Conservation (phyloP, 2,888 invertebrate genomes). For the Ecliptopera silaceata region DNA sequence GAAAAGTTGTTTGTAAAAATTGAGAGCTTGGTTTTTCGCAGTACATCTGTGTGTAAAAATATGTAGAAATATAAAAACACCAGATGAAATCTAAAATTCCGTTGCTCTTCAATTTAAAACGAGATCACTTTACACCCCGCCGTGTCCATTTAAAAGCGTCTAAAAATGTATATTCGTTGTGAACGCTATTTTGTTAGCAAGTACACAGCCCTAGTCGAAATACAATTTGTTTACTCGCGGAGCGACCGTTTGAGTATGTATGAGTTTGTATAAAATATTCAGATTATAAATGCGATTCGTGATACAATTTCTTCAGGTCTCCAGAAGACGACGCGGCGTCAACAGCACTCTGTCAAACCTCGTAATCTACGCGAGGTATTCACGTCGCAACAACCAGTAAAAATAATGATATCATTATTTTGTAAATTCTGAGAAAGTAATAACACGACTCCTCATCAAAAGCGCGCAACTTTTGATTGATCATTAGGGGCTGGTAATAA, state of each 20-base stretch:
- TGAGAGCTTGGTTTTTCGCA: background rate
- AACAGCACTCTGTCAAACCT: constrained; percentile 40
- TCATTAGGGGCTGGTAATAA: constrained; percentile 30
- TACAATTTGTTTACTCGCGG: constrained; percentile 48
- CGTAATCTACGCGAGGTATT: constrained; percentile 35
- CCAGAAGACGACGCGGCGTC: constrained; percentile 36
- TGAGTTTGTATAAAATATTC: constrained; percentile 53
- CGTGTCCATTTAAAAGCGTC: constrained; percentile 15
- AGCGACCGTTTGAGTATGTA: constrained; percentile 46
- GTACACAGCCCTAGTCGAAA: constrained; percentile 40
- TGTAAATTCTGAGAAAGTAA: constrained; percentile 28
- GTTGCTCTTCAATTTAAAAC: constrained; percentile 20
- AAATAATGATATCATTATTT: constrained; percentile 36
- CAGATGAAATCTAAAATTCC: background rate
- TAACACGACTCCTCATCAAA: constrained; percentile 30
- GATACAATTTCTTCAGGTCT: constrained; percentile 41
- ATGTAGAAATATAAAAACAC: background rate
- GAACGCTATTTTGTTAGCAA: constrained; percentile 8
- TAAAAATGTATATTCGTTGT: constrained; percentile 7
- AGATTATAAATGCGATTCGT: constrained; percentile 50
- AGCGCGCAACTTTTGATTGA: constrained; percentile 30
- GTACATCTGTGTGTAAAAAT: background rate
- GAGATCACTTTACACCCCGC: constrained; percentile 15
- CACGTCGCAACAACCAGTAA: constrained; percentile 22
- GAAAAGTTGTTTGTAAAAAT: no score